A percentile compares a stretch with the other conserved stretches of the same genome.
Evolutionary conservation across 2,113 vertebrate species (phyloP).

Genomic region (Orientallactaga bullata): DNA sequence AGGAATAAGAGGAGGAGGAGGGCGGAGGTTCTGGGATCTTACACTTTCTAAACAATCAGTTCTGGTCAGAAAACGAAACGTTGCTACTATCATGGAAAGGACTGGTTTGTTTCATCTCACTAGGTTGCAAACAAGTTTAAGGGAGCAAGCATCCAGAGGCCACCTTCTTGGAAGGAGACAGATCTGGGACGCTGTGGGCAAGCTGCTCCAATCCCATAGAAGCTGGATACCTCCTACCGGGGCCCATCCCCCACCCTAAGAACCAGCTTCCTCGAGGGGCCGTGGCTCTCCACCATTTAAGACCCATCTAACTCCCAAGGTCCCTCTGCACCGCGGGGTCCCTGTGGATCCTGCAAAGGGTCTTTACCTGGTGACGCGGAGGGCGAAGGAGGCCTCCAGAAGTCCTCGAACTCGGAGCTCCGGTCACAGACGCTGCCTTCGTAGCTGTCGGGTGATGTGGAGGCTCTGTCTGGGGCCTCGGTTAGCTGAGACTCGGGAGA

Average conservation of each 20-base stretch:
- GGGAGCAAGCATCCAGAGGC: not conserved
- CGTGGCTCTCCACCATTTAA: not conserved
- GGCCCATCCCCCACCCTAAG: too few relatives aligned
- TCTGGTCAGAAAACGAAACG: constrained; percentile 36
- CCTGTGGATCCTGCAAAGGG: not conserved
- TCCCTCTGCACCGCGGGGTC: not conserved
- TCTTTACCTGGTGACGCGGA: constrained; percentile 94
- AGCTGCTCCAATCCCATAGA: not conserved
- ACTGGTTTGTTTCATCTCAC: not conserved
- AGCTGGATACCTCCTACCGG: not conserved
- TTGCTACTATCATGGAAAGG: not conserved
- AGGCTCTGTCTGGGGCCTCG: constrained; percentile 88
- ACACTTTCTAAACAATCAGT: not conserved
- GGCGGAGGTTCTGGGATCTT: not conserved
- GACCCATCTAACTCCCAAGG: too few relatives aligned
- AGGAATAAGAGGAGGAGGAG: too few relatives aligned
- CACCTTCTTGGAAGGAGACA: not conserved
- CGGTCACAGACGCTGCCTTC: constrained; percentile 90
- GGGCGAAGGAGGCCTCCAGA: constrained; percentile 97
- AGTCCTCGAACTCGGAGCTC: constrained; percentile 93
- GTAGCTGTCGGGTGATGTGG: constrained; percentile 92
- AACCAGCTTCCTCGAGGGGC: not conserved
- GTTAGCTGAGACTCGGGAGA: constrained; percentile 89
- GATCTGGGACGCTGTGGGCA: too few relatives aligned
- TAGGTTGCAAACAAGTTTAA: not conserved